phyloP scores from a whole-genome alignment of 2,888 invertebrate species.

The Drosophila cognata region DNA sequence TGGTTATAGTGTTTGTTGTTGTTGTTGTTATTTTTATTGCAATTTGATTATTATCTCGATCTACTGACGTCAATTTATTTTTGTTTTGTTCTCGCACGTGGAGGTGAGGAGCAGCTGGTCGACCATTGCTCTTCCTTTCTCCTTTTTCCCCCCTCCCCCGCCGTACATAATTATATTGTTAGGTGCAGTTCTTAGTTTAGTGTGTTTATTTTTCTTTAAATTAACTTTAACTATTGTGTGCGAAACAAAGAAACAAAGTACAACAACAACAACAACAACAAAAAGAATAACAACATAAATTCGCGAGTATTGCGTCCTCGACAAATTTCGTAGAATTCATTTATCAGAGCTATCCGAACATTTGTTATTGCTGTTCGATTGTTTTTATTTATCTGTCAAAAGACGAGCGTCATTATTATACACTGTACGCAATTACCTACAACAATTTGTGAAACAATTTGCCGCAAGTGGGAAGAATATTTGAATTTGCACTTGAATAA shows the following conservation, averaged over 20 bases:
- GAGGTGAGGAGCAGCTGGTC: constrained; percentile 31
- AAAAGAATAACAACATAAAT: constrained; percentile 20
- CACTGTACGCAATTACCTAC: not conserved
- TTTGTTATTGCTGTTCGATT: constrained; percentile 73
- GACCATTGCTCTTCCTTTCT: constrained; percentile 30
- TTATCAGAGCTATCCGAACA: constrained; percentile 65
- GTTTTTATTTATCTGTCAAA: constrained; percentile 68
- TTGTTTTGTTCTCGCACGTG: constrained; percentile 38
- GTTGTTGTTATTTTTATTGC: constrained; percentile 46
- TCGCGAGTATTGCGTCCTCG: constrained; percentile 64
- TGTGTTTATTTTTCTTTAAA: constrained; percentile 61
- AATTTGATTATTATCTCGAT: constrained; percentile 68
- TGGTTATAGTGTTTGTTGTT: constrained; percentile 9
- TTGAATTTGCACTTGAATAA: not conserved
- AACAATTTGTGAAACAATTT: not conserved
- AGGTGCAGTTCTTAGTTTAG: constrained; percentile 30
- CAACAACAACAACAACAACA: constrained; percentile 11
- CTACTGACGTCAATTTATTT: constrained; percentile 74
- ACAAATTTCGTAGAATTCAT: constrained; percentile 72
- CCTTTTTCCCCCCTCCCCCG: too few relatives aligned
- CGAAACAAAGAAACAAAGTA: constrained; percentile 28
- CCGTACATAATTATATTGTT: constrained; percentile 32
- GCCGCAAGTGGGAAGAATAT: not conserved
- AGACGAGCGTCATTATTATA: constrained; percentile 49
- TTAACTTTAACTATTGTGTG: constrained; percentile 38